Evolutionary conservation across 2,797 vertebrate genomes (phyloP), one percentile per base, ranked within the genome.

Genomic region (Esox lucius): DNA sequence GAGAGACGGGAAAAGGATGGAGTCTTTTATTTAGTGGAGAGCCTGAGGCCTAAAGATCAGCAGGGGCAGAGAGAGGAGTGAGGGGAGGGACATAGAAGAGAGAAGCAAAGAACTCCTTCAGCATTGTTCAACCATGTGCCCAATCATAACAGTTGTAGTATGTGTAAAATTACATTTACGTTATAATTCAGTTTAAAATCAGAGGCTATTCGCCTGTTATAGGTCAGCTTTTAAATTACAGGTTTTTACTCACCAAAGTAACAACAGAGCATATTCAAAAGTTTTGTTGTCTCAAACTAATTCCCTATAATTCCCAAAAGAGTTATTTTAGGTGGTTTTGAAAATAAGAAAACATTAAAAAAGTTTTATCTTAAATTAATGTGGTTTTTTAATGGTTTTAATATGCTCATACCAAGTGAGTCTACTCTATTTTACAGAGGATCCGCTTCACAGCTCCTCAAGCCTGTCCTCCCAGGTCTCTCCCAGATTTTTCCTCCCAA

Each of bases 21-120:
- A 87, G 84, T 90, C 86, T 87, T 80, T 82, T 15, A 51, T 77
- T 77, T 83, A 84, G 74, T 83, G 81, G 75, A 78, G 72, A 78
- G 76, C 72, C 66, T 12, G 17, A 78, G 76, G 76, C 76, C 22
- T 72, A 73, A 68, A 83, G 80, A 86, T 75, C 87, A 84, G 84
- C 80, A 81, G 73, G 74, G 85, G 68, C 69, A 78, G 72, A 73
- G 73, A 3, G 42, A 31, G 3, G 28, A 31, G 28, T 31, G 1
- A 11, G 69, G 4, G 75, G 70, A 72, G 72, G 1, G 28, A 31
- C 31, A 31, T 31, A 31, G 78, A 80, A 67, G 39, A 68, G 80
- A 72, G 64, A 7, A 9, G 28, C 26, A 2, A 69, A 77, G 70
- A 80, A 24, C n/a, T 22, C 8, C 71, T 65, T n/a, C 1, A 19